These are phyloP conservation scores for Metacarcinus magister DNA, from an alignment of 2,888 invertebrate genomes.

Conservation along the genomic window DNA sequence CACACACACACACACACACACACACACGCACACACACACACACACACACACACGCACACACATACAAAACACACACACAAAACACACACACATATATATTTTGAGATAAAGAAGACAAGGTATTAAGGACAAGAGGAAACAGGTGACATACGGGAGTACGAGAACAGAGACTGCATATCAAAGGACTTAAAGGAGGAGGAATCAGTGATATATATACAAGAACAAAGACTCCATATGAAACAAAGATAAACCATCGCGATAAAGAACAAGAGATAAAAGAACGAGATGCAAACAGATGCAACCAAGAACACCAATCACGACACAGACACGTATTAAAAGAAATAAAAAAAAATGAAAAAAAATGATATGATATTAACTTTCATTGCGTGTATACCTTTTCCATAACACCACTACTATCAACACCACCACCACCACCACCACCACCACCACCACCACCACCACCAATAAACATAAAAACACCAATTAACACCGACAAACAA, in stretches of 20 bases:
- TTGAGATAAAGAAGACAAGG: neutral
- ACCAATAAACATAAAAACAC: neutral
- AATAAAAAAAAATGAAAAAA: neutral
- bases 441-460: neutral
- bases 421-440: neutral
- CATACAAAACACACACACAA: no score
- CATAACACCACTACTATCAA: no score
- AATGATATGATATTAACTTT: neutral
- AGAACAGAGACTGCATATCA: neutral
- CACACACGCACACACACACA: neutral
- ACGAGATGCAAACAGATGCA: neutral
- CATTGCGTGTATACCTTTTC: neutral
- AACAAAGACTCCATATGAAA: neutral
- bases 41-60: neutral
- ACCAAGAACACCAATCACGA: neutral
- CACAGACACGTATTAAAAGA: neutral
- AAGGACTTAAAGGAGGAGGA: neutral
- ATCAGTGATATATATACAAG: neutral
- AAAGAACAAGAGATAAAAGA: neutral
- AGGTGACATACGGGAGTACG: no score
- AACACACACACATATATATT: no score
- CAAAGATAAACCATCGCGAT: conserved; percentile 2
- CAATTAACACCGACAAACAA: neutral
- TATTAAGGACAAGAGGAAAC: neutral
- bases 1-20: neutral